Percentiles rank a stretch among this genome's conserved stretches.
These are phyloP conservation scores for Pseudococcus viburni DNA, from an alignment of 2,888 invertebrate species.

Conservation along the genomic window DNA sequence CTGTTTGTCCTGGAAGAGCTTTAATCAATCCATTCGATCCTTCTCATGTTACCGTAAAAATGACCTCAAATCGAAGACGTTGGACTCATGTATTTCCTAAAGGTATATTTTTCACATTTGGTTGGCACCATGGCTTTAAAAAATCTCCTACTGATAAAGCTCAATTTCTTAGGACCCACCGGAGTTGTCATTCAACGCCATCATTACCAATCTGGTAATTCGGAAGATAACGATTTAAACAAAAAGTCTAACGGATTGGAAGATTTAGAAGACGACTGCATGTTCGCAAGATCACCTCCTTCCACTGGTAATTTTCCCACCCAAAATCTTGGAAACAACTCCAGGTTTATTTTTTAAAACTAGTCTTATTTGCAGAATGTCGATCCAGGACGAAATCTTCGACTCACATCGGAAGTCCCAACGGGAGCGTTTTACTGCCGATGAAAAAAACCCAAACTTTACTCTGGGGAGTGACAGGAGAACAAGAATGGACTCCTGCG, in stretches of 20 bases:
- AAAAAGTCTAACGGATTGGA: constrained; percentile 18
- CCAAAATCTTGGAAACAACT: no score
- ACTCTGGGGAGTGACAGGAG: constrained; percentile 95
- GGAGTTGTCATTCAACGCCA: constrained; percentile 94
- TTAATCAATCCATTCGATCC: constrained; percentile 99
- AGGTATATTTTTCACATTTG: constrained; percentile 73
- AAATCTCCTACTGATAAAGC: constrained; percentile 37
- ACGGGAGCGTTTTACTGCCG: constrained; percentile 13
- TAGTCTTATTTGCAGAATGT: constrained; percentile 12
- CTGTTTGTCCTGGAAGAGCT: constrained; percentile 82
- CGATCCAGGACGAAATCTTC: constrained; percentile 73
- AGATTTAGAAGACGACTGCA: constrained; percentile 34
- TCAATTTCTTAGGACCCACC: constrained; percentile 78
- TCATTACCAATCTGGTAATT: constrained; percentile 81
- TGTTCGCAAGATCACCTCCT: constrained; percentile 35
- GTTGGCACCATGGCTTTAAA: neutral
- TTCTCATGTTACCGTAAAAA: constrained; percentile 94
- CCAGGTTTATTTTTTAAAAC: neutral
- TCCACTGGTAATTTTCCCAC: neutral
- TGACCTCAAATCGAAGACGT: constrained; percentile 93
- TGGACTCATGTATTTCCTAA: constrained; percentile 99
- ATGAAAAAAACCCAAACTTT: constrained; percentile 73
- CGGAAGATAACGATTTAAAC: constrained; percentile 8
- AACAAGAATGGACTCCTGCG: constrained; percentile 97
- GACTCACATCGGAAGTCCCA: constrained; percentile 60